Percentiles rank a stretch among this genome's conserved stretches.
Evolutionary conservation across 2,113 vertebrate species (phyloP).

Genomic region (Mastomys coucha): DNA sequence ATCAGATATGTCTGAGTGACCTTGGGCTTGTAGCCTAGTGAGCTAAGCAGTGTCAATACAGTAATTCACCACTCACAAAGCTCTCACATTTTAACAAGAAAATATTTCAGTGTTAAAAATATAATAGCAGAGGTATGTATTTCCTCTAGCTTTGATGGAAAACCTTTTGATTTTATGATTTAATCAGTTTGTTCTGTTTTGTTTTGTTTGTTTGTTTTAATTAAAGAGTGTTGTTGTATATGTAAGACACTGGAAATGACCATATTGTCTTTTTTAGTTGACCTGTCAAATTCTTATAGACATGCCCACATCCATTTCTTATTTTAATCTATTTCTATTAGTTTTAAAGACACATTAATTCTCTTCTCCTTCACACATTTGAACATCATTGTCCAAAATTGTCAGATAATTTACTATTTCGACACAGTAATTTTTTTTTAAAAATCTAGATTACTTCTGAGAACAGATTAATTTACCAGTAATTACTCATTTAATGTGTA

Average conservation of each 20-base stretch:
- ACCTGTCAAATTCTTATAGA: background rate
- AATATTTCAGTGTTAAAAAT: slow-evolving; percentile 28
- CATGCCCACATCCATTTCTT: background rate
- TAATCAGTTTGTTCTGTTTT: background rate
- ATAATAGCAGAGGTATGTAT: background rate
- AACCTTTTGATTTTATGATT: background rate
- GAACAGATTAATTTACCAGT: background rate
- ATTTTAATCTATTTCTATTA: background rate
- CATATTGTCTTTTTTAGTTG: background rate
- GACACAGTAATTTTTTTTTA: background rate
- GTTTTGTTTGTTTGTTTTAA: background rate
- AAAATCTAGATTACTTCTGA: background rate
- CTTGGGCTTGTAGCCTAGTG: background rate
- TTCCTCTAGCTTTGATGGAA: slow-evolving; percentile 32
- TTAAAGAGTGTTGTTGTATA: background rate
- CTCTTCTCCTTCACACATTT: background rate
- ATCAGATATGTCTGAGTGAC: background rate
- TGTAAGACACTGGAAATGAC: background rate
- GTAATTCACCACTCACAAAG: background rate
- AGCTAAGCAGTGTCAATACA: background rate
- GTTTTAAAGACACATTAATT: background rate
- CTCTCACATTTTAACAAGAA: background rate
- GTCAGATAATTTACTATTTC: background rate
- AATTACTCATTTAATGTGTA: background rate
- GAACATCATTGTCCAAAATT: background rate